Evolutionary conservation across 2,113 vertebrate genomes (phyloP).

Genomic region (Ceratotherium simum): DNA sequence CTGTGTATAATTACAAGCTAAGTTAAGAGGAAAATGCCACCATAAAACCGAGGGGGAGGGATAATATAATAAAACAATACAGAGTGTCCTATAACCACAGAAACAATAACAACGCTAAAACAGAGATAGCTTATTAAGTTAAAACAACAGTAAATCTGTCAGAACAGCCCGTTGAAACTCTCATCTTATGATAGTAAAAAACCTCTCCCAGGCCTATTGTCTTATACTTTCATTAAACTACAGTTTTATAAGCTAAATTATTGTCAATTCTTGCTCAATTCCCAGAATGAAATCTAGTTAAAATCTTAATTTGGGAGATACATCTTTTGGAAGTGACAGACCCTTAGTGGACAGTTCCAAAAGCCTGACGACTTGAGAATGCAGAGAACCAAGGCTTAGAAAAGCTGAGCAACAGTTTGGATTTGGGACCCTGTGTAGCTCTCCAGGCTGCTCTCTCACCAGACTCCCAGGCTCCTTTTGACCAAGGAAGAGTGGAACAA

Average conservation of each 20-base stretch:
- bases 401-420: background rate
- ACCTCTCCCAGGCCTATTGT: conserved; percentile 80
- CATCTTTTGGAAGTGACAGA: conserved; percentile 67
- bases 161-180: conserved; percentile 76
- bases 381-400: background rate
- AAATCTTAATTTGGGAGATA: conserved; percentile 81
- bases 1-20: conserved; percentile 72
- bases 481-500: background rate
- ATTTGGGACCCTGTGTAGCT: background rate
- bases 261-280: conserved; percentile 83
- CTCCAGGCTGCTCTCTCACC: background rate
- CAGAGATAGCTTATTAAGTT: conserved; percentile 85
- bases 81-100: conserved; percentile 76
- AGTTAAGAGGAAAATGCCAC: conserved; percentile 76
- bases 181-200: conserved; percentile 81
- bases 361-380: background rate
- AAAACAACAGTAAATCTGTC: conserved; percentile 85
- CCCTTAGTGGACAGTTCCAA: conserved; percentile 46
- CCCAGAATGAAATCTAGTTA: conserved; percentile 81
- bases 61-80: conserved; percentile 80
- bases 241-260: conserved; percentile 85
- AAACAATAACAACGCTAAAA: conserved; percentile 75
- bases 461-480: background rate
- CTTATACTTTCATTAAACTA: conserved; percentile 84
- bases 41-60: conserved; percentile 70